phyloP scores from a whole-genome alignment of 2,888 invertebrate genomes.

The Allophyes oxyacanthae region DNA sequence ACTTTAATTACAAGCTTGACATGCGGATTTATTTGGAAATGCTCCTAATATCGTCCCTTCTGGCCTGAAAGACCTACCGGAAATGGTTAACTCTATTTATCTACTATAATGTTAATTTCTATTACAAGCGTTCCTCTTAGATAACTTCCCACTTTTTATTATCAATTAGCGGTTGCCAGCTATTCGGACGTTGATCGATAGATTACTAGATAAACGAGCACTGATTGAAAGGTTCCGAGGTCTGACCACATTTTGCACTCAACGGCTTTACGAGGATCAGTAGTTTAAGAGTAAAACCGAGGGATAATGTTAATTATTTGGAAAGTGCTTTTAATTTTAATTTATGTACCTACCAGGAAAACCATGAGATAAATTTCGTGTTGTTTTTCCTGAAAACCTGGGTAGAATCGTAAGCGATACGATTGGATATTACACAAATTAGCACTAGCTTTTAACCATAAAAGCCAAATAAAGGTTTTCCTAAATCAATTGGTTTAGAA shows the following conservation, averaged over 20 bases:
- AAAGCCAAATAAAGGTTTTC: too few species aligned
- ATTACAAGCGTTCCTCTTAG: constrained; percentile 17
- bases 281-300: constrained; percentile 36
- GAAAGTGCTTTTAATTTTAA: constrained; percentile 32
- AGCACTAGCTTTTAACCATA: too few species aligned
- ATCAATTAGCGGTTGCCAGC: constrained; percentile 52
- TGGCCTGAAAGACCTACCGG: too few species aligned
- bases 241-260: constrained; percentile 59
- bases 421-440: too few species aligned
- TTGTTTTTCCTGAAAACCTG: too few species aligned
- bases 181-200: constrained; percentile 57
- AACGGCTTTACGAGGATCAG: constrained; percentile 49
- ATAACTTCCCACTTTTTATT: constrained; percentile 45
- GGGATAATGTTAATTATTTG: constrained; percentile 31
- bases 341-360: constrained; percentile 11
- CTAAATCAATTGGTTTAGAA: too few species aligned
- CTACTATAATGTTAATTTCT: constrained; percentile 5
- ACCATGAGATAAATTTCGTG: not conserved
- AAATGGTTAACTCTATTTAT: too few species aligned
- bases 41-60: too few species aligned
- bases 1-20: too few species aligned
- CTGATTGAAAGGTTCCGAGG: constrained; percentile 58
- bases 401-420: too few species aligned
- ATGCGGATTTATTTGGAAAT: too few species aligned
- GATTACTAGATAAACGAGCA: constrained; percentile 53